Evolutionary conservation across 2,797 vertebrate species (phyloP).

Genomic region (Malacoctenus gilli): DNA sequence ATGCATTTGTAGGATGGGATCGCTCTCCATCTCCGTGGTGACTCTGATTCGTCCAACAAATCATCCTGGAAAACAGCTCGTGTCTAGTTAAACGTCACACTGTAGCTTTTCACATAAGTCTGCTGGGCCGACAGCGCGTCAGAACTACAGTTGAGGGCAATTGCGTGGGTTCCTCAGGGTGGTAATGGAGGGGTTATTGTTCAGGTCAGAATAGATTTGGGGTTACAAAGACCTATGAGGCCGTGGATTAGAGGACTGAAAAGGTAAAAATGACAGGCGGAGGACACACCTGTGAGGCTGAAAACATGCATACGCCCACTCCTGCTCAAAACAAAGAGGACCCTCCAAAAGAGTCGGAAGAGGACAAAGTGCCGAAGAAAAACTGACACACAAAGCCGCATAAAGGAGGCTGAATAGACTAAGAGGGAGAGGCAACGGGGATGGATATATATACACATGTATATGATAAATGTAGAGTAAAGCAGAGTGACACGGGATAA

Average conservation of each 20-base stretch:
- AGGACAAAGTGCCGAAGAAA: slow-evolving; percentile 23
- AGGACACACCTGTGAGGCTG: slow-evolving; percentile 55
- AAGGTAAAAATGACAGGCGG: slow-evolving; percentile 62
- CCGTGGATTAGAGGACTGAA: slow-evolving; percentile 62
- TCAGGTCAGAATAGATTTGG: slow-evolving; percentile 33
- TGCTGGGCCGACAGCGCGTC: not conserved
- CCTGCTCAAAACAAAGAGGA: slow-evolving; percentile 20
- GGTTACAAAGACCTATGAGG: slow-evolving; percentile 33
- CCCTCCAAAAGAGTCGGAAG: slow-evolving; percentile 24
- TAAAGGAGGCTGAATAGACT: slow-evolving; percentile 29
- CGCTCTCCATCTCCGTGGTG: too few relatives aligned
- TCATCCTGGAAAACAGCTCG: too few relatives aligned
- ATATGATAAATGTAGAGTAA: too few relatives aligned
- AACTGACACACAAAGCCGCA: slow-evolving; percentile 29
- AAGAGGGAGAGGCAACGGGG: slow-evolving; percentile 22
- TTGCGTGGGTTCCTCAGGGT: slow-evolving; percentile 20
- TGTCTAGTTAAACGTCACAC: too few relatives aligned
- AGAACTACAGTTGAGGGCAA: slow-evolving; percentile 28
- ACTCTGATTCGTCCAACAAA: too few relatives aligned
- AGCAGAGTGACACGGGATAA: slow-evolving; percentile 36
- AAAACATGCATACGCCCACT: slow-evolving; percentile 28
- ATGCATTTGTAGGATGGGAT: too few relatives aligned
- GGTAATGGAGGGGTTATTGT: slow-evolving; percentile 58
- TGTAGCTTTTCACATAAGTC: slow-evolving; percentile 1
- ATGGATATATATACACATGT: too few relatives aligned